Conservation (phyloP, 2,113 vertebrate species). For the Numida meleagris region DNA sequence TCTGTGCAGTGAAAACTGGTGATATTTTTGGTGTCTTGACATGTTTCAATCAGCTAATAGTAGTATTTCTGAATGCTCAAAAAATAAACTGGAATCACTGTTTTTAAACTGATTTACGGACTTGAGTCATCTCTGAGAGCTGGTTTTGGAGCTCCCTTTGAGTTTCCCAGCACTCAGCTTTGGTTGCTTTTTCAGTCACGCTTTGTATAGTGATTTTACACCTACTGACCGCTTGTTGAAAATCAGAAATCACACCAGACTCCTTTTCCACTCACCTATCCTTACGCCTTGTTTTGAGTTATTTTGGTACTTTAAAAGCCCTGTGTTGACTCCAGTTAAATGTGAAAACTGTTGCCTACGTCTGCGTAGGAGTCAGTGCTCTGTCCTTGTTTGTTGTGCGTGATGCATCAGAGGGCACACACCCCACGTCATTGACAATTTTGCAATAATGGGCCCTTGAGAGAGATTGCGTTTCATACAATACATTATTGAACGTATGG, state of each 20-base stretch:
- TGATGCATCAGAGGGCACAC: neutral
- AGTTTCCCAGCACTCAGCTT: neutral
- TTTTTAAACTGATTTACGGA: neutral
- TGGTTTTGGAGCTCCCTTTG: neutral
- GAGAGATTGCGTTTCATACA: neutral
- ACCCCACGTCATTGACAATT: neutral
- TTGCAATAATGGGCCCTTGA: neutral
- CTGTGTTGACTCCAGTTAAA: neutral
- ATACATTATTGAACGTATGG: accelerated
- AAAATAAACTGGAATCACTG: neutral
- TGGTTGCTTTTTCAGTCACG: neutral
- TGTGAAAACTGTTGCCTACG: accelerated
- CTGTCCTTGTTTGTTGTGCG: neutral
- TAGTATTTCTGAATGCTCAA: neutral
- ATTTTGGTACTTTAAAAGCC: neutral
- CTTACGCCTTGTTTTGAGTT: neutral
- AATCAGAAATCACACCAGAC: accelerated
- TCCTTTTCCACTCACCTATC: neutral
- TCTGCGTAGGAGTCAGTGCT: accelerated
- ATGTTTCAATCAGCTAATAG: neutral
- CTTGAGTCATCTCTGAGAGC: neutral
- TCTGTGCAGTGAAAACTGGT: neutral
- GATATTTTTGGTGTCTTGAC: neutral
- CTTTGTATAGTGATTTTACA: neutral
- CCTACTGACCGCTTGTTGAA: neutral